These are phyloP conservation scores for Nudaria mundana DNA, from an alignment of 2,888 invertebrate species.

Conservation along the genomic window DNA sequence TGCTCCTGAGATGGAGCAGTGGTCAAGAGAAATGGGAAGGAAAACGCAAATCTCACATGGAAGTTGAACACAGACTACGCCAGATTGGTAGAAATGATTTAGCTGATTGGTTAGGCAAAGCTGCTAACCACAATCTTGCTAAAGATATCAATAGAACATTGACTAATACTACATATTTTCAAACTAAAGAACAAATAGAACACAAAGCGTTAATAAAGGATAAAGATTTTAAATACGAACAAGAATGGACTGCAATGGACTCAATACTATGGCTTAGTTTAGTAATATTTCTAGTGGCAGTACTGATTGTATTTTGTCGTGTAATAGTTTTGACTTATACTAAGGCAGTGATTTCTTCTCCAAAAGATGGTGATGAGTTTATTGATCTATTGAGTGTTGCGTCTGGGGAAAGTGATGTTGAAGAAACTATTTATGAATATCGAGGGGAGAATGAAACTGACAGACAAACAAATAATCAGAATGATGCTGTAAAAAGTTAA, in stretches of 20 bases:
- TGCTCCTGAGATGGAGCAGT: conserved; percentile 81
- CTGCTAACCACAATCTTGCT: conserved; percentile 78
- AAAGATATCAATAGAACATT: conserved; percentile 63
- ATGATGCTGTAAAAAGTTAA: conserved; percentile 1
- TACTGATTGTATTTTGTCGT: conserved; percentile 29
- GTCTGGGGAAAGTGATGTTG: conserved; percentile 33
- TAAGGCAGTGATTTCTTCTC: conserved; percentile 8
- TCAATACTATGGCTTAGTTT: conserved; percentile 41
- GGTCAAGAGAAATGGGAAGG: conserved; percentile 65
- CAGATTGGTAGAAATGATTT: conserved; percentile 80
- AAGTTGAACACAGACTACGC: conserved; percentile 76
- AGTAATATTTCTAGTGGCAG: conserved; percentile 27
- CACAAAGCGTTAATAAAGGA: conserved; percentile 28
- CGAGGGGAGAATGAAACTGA: conserved; percentile 12
- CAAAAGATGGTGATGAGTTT: conserved; percentile 21
- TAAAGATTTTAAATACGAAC: conserved; percentile 19
- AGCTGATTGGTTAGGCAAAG: conserved; percentile 82
- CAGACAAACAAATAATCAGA: conserved; percentile 6
- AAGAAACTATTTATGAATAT: conserved; percentile 38
- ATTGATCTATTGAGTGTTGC: conserved; percentile 31
- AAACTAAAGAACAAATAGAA: conserved; percentile 15
- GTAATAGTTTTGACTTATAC: conserved; percentile 19
- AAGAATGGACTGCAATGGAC: conserved; percentile 48
- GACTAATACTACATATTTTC: conserved; percentile 23
- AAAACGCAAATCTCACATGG: conserved; percentile 78